Evolutionary conservation across 2,888 invertebrate genomes (phyloP).

Genomic region (Leptopilina syphax): DNA sequence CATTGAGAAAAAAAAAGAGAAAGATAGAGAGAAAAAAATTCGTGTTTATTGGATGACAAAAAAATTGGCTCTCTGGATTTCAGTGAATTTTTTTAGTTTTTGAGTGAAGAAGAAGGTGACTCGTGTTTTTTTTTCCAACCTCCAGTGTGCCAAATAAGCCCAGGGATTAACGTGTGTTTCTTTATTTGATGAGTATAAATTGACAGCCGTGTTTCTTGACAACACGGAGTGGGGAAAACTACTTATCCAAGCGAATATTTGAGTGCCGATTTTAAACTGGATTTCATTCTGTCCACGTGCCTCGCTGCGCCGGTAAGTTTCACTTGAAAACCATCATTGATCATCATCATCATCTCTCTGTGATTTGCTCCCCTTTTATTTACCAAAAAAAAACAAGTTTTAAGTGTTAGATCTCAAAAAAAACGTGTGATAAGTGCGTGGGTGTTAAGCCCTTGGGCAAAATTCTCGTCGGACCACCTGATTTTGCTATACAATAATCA

Average conservation of each 20-base stretch:
- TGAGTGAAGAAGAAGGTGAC: conserved; percentile 42
- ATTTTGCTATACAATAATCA: background rate
- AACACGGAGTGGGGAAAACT: conserved; percentile 24
- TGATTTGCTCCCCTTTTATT: background rate
- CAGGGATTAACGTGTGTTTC: conserved; percentile 40
- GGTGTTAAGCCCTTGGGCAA: background rate
- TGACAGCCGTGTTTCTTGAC: conserved; percentile 45
- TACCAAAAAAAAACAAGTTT: no score
- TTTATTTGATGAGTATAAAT: background rate
- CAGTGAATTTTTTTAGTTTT: conserved; percentile 7
- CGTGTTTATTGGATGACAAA: conserved; percentile 13
- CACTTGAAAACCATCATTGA: no score
- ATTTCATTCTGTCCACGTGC: conserved; percentile 68
- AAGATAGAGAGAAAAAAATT: no score
- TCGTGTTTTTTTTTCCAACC: conserved; percentile 28
- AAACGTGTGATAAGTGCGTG: conserved; percentile 39
- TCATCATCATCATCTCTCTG: conserved; percentile 27
- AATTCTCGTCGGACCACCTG: conserved; percentile 45
- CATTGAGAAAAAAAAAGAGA: background rate
- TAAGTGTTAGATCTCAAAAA: background rate
- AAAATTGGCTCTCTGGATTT: conserved; percentile 6
- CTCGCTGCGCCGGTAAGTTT: conserved; percentile 72
- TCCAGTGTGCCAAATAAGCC: conserved; percentile 26
- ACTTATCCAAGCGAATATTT: conserved; percentile 2
- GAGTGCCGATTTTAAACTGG: conserved; percentile 68